These are phyloP conservation scores for Dryobotodes eremita DNA, from an alignment of 2,888 invertebrate species.

Conservation along the genomic window DNA sequence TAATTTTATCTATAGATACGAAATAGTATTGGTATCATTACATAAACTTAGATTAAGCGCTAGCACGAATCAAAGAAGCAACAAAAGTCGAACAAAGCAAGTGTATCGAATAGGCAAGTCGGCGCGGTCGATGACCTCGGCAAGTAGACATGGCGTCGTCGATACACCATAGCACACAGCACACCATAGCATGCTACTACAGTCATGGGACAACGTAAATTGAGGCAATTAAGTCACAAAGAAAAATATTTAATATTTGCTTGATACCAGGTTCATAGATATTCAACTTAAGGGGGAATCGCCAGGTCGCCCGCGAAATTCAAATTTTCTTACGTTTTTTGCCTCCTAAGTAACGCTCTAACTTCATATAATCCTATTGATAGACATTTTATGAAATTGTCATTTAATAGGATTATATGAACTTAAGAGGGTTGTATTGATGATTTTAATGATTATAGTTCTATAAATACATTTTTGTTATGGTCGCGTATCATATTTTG, in stretches of 20 bases:
- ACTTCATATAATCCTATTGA: too few relatives aligned
- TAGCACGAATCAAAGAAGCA: slow-evolving; percentile 76
- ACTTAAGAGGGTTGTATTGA: too few relatives aligned
- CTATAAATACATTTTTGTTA: too few relatives aligned
- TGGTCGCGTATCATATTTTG: too few relatives aligned
- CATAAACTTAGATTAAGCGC: slow-evolving; percentile 72
- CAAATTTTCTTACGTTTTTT: too few relatives aligned
- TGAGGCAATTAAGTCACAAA: slow-evolving; percentile 37
- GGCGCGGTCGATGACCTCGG: slow-evolving; percentile 80
- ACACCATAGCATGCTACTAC: slow-evolving; percentile 76
- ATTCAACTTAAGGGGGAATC: too few relatives aligned
- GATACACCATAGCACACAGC: slow-evolving; percentile 74
- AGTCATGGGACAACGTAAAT: slow-evolving; percentile 67
- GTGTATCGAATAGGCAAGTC: slow-evolving; percentile 81
- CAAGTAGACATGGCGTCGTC: slow-evolving; percentile 86
- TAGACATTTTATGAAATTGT: too few relatives aligned
- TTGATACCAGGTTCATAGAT: not conserved
- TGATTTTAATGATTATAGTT: too few relatives aligned
- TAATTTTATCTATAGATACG: slow-evolving; percentile 24
- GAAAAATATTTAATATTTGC: slow-evolving; percentile 28
- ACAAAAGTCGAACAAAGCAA: slow-evolving; percentile 81
- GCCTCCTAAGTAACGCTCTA: too few relatives aligned
- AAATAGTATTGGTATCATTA: slow-evolving; percentile 57
- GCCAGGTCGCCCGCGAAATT: too few relatives aligned
- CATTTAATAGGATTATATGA: too few relatives aligned